These are phyloP conservation scores for Oligia fasciuncula DNA, from an alignment of 2,888 invertebrate genomes.

Conservation along the genomic window DNA sequence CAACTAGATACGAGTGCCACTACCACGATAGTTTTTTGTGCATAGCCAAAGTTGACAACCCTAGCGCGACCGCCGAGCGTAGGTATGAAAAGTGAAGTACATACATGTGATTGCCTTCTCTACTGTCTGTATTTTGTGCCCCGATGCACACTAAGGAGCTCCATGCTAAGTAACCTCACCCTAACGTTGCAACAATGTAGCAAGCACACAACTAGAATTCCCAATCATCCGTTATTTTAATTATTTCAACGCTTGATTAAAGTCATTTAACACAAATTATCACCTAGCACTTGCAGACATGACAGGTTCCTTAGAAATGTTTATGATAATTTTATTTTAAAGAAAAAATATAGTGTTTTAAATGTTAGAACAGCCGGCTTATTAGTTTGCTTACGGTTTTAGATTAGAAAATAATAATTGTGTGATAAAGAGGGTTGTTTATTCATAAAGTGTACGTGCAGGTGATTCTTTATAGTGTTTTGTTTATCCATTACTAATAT, in stretches of 20 bases:
- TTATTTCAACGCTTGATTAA: constrained; percentile 9
- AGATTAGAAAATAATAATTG: constrained; percentile 24
- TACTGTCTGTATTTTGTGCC: too few relatives aligned
- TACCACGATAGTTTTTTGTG: too few relatives aligned
- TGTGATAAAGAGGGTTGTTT: background rate
- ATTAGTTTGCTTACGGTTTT: constrained; percentile 1
- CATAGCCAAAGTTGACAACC: too few relatives aligned
- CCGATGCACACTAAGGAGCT: too few relatives aligned
- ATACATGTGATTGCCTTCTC: too few relatives aligned
- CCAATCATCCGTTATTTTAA: background rate
- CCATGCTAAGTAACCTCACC: background rate
- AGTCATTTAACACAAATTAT: constrained; percentile 16
- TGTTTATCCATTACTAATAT: too few relatives aligned
- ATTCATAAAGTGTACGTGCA: background rate
- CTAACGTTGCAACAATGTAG: constrained; percentile 23
- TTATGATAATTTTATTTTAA: constrained; percentile 12
- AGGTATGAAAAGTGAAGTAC: too few relatives aligned
- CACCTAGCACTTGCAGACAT: background rate
- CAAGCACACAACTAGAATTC: constrained; percentile 3
- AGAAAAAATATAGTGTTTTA: constrained; percentile 17
- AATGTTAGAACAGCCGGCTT: constrained; percentile 6
- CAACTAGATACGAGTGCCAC: too few relatives aligned
- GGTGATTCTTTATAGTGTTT: constrained; percentile 2
- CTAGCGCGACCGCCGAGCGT: too few relatives aligned
- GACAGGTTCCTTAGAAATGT: constrained; percentile 29